Evolutionary conservation across 2,113 vertebrate species (phyloP).

Genomic region (Neogale vison): DNA sequence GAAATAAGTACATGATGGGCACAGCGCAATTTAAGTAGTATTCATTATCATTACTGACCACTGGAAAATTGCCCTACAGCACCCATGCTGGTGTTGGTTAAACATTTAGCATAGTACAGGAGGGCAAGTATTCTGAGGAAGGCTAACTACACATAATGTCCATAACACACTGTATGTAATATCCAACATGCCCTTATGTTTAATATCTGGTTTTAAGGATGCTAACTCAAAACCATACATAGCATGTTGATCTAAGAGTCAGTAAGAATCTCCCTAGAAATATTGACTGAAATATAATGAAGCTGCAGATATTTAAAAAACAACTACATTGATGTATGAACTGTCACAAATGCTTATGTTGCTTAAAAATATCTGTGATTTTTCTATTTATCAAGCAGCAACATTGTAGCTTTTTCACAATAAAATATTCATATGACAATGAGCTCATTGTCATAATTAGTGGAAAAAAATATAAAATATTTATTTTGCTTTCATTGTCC

Average conservation of each 20-base stretch:
- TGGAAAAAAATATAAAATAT: constrained; percentile 59
- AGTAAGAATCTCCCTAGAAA: not conserved
- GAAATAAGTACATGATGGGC: not conserved
- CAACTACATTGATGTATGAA: not conserved
- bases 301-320: not conserved
- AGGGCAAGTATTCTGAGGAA: not conserved
- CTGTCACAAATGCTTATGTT: constrained; percentile 37
- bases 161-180: not conserved
- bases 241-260: not conserved
- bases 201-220: not conserved
- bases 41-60: not conserved
- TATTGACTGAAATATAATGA: constrained; percentile 24
- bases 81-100: not conserved
- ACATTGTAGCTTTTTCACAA: constrained; percentile 14
- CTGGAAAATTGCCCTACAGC: not conserved
- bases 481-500: constrained; percentile 52
- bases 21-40: not conserved
- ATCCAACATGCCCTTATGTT: not conserved
- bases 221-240: not conserved
- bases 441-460: constrained; percentile 52
- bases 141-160: not conserved
- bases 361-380: constrained; percentile 8
- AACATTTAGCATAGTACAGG: not conserved
- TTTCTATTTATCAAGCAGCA: constrained; percentile 28
- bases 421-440: constrained; percentile 71